Evolutionary conservation across 2,113 vertebrate species (phyloP).

Genomic region (Fulica atra): DNA sequence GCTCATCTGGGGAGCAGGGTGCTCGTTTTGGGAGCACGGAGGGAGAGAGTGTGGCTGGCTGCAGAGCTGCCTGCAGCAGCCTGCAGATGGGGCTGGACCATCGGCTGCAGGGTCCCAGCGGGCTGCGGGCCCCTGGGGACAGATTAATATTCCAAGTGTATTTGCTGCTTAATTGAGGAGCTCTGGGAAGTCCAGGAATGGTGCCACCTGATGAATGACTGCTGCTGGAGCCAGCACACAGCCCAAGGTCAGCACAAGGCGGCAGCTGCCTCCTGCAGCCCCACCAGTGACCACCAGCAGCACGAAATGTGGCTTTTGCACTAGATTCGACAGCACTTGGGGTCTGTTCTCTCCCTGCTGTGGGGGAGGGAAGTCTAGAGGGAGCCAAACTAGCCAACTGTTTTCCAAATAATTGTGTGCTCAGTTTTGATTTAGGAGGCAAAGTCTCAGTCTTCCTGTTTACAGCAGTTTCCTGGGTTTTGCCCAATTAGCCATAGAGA

Average conservation of each 20-base stretch:
- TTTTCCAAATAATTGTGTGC: slow-evolving; percentile 48
- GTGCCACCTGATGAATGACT: background rate
- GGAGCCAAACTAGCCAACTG: slow-evolving; percentile 33
- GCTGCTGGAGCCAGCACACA: rapidly evolving
- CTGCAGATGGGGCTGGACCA: slow-evolving; percentile 28
- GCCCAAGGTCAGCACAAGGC: background rate
- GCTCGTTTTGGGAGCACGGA: rapidly evolving
- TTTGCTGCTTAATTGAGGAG: background rate
- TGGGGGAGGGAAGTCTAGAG: slow-evolving; percentile 7
- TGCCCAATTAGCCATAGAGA: slow-evolving; percentile 60
- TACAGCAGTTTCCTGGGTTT: slow-evolving; percentile 64
- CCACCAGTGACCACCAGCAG: background rate
- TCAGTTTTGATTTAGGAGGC: slow-evolving; percentile 54
- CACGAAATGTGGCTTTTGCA: background rate
- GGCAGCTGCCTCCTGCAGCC: background rate
- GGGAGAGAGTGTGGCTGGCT: background rate
- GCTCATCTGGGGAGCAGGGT: rapidly evolving
- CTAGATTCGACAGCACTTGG: background rate
- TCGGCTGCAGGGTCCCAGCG: background rate
- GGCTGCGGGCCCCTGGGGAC: background rate
- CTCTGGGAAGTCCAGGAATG: background rate
- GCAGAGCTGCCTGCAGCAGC: background rate
- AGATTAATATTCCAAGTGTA: background rate
- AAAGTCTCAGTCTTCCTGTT: slow-evolving; percentile 61
- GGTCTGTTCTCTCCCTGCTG: background rate